Evolutionary conservation across 1,140 invertebrate species (phyloP).

Genomic region (Drosophila hydei): DNA sequence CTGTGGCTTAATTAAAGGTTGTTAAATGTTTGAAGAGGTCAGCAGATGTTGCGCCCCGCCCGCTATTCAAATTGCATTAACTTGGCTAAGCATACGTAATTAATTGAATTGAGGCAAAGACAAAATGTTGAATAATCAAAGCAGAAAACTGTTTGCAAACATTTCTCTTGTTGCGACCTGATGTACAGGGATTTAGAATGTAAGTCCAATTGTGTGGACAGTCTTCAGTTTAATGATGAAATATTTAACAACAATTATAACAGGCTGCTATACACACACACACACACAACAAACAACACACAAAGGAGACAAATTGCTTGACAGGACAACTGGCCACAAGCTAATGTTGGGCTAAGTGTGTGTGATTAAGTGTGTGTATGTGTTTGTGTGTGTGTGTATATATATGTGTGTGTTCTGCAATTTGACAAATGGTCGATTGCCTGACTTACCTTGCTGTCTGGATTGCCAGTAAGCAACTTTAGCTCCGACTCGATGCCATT

Average conservation of each 20-base stretch:
- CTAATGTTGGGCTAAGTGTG: constrained; percentile 8
- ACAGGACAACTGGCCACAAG: background rate
- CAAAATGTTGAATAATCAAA: constrained; percentile 17
- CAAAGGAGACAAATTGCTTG: background rate
- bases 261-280: constrained; percentile 24
- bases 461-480: constrained; percentile 87
- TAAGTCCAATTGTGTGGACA: constrained; percentile 1
- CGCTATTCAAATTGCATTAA: background rate
- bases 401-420: background rate
- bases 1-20: constrained; percentile 36
- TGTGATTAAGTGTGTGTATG: background rate
- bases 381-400: background rate
- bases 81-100: constrained; percentile 28
- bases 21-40: constrained; percentile 13
- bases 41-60: background rate
- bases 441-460: constrained; percentile 85
- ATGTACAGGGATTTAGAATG: constrained; percentile 17
- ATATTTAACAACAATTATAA: constrained; percentile 72
- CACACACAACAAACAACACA: constrained; percentile 1
- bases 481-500: constrained; percentile 96
- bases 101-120: constrained; percentile 24
- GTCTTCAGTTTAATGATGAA: constrained; percentile 53
- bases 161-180: constrained; percentile 28
- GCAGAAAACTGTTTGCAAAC: background rate
- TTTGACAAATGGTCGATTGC: constrained; percentile 46